phyloP scores from a whole-genome alignment of 2,113 vertebrate species.

The Melospiza georgiana region DNA sequence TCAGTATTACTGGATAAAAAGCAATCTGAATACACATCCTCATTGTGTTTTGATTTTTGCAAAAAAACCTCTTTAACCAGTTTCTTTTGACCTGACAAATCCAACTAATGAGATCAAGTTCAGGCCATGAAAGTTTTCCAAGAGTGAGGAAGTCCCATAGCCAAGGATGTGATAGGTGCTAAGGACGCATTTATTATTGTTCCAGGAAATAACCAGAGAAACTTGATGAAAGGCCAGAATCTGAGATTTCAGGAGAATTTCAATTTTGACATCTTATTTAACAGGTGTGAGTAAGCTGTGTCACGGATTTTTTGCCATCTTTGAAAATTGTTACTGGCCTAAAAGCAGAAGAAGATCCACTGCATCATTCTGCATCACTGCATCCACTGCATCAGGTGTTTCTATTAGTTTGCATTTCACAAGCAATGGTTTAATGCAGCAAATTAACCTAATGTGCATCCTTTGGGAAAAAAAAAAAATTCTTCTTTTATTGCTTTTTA shows the following conservation, averaged over 20 bases:
- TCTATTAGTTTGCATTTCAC: neutral
- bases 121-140: neutral
- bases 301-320: neutral
- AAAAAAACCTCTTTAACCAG: neutral
- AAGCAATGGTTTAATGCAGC: neutral
- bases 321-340: neutral
- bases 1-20: neutral
- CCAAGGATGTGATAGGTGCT: neutral
- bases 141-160: rapidly evolving
- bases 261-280: neutral
- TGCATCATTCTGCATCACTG: neutral
- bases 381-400: neutral
- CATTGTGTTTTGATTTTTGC: neutral
- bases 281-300: neutral
- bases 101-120: neutral
- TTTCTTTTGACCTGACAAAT: neutral
- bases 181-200: neutral
- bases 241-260: neutral
- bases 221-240: neutral
- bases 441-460: neutral
- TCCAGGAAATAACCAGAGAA: neutral
- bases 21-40: neutral
- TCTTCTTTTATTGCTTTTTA: neutral
- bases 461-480: neutral
- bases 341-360: neutral